Percentiles rank a stretch among this genome's conserved stretches.
These are phyloP conservation scores for Amblyjoppa fuscipennis DNA, from an alignment of 2,888 invertebrate genomes.

Conservation along the genomic window DNA sequence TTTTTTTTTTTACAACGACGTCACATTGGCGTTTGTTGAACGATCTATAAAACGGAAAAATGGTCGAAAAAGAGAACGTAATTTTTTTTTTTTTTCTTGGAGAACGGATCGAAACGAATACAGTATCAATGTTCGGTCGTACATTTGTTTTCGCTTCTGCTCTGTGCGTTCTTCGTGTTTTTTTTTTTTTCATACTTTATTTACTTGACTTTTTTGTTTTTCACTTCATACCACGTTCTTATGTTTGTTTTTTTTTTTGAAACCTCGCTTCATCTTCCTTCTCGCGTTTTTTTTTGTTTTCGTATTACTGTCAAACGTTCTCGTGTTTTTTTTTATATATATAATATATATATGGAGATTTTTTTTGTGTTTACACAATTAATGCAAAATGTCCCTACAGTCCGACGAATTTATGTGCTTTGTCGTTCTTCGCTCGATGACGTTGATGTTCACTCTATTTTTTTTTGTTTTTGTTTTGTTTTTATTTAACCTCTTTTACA, in stretches of 20 bases:
- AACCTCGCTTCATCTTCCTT: conserved; percentile 75
- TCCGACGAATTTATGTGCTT: conserved; percentile 83
- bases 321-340: conserved; percentile 70
- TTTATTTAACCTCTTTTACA: conserved; percentile 69
- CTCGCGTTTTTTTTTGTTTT: conserved; percentile 63
- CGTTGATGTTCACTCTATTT: conserved; percentile 73
- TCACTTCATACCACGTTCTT: conserved; percentile 67
- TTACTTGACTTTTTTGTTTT: conserved; percentile 63
- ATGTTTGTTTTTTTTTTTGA: conserved; percentile 77
- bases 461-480: conserved; percentile 65
- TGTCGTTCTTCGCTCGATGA: conserved; percentile 81
- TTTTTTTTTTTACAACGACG: conserved; percentile 12
- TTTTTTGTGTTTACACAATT: conserved; percentile 82
- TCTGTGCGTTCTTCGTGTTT: conserved; percentile 73
- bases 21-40: conserved; percentile 50
- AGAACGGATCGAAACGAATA: conserved; percentile 77
- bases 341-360: conserved; percentile 33
- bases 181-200: conserved; percentile 71
- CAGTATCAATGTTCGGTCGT: conserved; percentile 82
- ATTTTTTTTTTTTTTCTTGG: conserved; percentile 44
- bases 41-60: conserved; percentile 69
- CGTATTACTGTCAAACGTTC: conserved; percentile 71
- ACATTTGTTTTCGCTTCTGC: conserved; percentile 76
- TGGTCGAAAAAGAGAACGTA: conserved; percentile 75
- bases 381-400: conserved; percentile 85